Evolutionary conservation across 2,797 vertebrate genomes (phyloP).

Genomic region (Xyrichtys novacula): DNA sequence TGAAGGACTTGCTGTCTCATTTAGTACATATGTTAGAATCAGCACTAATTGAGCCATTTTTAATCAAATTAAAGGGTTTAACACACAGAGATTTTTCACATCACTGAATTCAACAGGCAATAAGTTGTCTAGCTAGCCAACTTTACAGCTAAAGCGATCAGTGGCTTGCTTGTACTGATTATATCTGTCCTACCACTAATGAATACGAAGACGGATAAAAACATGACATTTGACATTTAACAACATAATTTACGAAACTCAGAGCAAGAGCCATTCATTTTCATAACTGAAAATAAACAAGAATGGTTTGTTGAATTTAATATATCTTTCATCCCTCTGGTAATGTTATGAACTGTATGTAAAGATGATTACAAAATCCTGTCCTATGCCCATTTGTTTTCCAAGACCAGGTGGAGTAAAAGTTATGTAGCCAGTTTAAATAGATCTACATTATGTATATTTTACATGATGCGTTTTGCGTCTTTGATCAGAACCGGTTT

Average conservation of each 20-base stretch:
- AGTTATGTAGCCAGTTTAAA: background rate
- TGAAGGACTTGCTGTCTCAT: slow-evolving; percentile 10
- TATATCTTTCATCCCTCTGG: too few species aligned
- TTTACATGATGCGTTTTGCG: background rate
- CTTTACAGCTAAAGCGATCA: background rate
- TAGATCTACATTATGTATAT: background rate
- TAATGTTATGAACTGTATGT: too few species aligned
- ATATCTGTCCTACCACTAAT: background rate
- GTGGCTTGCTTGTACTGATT: background rate
- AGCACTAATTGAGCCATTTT: too few species aligned
- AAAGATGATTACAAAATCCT: too few species aligned
- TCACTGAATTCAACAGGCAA: background rate
- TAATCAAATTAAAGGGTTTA: too few species aligned
- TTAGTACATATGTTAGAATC: slow-evolving; percentile 19
- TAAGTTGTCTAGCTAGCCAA: background rate
- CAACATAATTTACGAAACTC: too few species aligned
- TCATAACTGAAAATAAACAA: too few species aligned
- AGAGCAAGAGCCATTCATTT: too few species aligned
- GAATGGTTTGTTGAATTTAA: too few species aligned
- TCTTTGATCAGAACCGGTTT: background rate
- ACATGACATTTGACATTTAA: too few species aligned
- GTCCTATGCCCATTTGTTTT: background rate
- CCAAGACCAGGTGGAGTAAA: background rate
- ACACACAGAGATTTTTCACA: background rate
- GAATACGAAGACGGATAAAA: too few species aligned